These are phyloP conservation scores for Erebia ligea DNA, from an alignment of 2,888 invertebrate species.

Conservation along the genomic window DNA sequence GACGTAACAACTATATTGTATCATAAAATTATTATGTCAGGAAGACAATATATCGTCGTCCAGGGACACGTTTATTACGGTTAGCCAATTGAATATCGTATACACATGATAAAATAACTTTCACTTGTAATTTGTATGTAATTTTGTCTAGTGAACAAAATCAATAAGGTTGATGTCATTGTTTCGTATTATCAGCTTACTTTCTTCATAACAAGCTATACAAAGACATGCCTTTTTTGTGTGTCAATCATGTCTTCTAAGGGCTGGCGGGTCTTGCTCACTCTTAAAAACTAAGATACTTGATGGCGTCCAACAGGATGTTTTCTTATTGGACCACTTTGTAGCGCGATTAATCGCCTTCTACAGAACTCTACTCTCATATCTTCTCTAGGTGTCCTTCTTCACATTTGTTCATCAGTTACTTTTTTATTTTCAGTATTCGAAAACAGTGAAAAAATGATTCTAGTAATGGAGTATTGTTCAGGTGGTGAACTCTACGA, in stretches of 20 bases:
- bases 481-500: constrained; percentile 99
- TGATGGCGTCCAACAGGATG: too few species aligned
- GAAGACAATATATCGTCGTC: constrained; percentile 19
- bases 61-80: constrained; percentile 5
- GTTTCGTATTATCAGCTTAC: too few species aligned
- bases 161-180: background rate
- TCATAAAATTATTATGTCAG: constrained; percentile 13
- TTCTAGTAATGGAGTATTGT: constrained; percentile 99
- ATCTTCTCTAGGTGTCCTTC: background rate
- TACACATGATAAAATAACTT: background rate
- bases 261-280: too few species aligned
- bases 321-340: too few species aligned
- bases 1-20: background rate
- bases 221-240: too few species aligned
- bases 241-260: too few species aligned
- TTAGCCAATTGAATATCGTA: constrained; percentile 1
- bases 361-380: too few species aligned
- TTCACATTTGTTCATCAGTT: background rate
- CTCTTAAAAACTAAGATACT: too few species aligned
- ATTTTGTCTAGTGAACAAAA: background rate
- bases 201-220: too few species aligned
- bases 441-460: constrained; percentile 99
- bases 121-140: background rate
- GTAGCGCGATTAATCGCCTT: too few species aligned
- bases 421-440: constrained; percentile 88